phyloP scores from a whole-genome alignment of 92 coral and sea anemone genomes.

The Galaxea fascicularis region DNA sequence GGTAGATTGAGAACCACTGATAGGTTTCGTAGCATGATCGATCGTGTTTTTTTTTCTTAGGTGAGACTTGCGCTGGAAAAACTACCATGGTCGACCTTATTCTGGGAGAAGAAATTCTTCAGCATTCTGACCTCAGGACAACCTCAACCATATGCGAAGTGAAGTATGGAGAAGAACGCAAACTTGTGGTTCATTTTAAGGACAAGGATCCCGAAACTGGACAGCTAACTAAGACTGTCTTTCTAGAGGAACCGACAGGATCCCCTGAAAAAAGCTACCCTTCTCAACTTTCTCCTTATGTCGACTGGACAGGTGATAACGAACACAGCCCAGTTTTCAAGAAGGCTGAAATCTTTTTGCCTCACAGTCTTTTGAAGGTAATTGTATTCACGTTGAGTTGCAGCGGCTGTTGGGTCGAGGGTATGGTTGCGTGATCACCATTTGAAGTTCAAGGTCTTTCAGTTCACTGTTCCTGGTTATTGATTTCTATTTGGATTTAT shows the following conservation, averaged over 20 bases:
- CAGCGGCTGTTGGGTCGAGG: too few species aligned
- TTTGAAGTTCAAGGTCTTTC: too few species aligned
- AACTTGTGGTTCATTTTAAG: conserved; percentile 23
- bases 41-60: background rate
- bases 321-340: background rate
- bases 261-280: conserved; percentile 8
- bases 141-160: conserved; percentile 50
- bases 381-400: too few species aligned
- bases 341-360: conserved; percentile 50
- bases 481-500: too few species aligned
- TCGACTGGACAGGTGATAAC: conserved; percentile 9
- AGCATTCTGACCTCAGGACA: conserved; percentile 10
- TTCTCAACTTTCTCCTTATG: conserved; percentile 20
- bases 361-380: conserved; percentile 15
- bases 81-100: conserved; percentile 53
- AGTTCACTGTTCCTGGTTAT: too few species aligned
- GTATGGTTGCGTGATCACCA: too few species aligned
- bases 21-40: background rate
- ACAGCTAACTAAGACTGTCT: background rate
- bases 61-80: conserved; percentile 53
- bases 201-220: background rate
- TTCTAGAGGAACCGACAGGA: background rate
- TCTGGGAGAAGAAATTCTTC: conserved; percentile 53
- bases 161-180: conserved; percentile 36
- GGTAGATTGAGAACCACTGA: background rate